These are phyloP conservation scores for Ennomos erosarius DNA, from an alignment of 2,888 invertebrate genomes.

Conservation along the genomic window DNA sequence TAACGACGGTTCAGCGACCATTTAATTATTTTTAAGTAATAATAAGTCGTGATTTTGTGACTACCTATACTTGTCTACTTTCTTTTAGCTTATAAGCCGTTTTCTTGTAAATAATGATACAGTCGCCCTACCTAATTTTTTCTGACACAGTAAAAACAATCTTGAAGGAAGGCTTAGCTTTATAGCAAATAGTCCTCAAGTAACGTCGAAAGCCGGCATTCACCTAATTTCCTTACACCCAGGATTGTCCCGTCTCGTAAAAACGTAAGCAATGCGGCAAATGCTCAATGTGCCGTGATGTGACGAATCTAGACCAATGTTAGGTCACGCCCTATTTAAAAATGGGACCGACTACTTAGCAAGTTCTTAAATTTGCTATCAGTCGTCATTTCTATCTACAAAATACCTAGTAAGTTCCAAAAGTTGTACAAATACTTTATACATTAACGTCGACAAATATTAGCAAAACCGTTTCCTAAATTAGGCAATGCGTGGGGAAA, in stretches of 20 bases:
- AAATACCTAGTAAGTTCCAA: not conserved
- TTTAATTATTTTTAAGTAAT: too few relatives aligned
- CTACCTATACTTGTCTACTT: too few relatives aligned
- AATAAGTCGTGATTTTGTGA: too few relatives aligned
- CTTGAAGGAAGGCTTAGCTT: not conserved
- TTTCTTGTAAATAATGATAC: too few relatives aligned
- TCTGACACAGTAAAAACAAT: not conserved
- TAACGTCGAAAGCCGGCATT: not conserved
- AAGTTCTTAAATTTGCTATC: constrained; percentile 37
- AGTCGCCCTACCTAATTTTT: not conserved
- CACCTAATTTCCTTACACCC: constrained; percentile 20
- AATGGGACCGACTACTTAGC: constrained; percentile 45
- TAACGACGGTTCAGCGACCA: too few relatives aligned
- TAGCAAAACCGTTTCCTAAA: too few relatives aligned
- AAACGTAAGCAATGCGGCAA: constrained; percentile 42
- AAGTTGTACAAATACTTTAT: not conserved
- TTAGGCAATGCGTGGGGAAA: too few relatives aligned
- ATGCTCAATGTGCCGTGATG: constrained; percentile 36
- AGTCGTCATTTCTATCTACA: constrained; percentile 21
- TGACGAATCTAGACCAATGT: constrained; percentile 59
- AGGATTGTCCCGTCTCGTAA: constrained; percentile 26
- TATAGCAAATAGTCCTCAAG: constrained; percentile 2
- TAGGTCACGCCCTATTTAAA: constrained; percentile 61
- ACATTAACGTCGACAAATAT: too few relatives aligned
- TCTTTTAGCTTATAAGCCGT: too few relatives aligned